These are phyloP conservation scores for Zophobas morio DNA, from an alignment of 1,140 invertebrate species.

Conservation along the genomic window DNA sequence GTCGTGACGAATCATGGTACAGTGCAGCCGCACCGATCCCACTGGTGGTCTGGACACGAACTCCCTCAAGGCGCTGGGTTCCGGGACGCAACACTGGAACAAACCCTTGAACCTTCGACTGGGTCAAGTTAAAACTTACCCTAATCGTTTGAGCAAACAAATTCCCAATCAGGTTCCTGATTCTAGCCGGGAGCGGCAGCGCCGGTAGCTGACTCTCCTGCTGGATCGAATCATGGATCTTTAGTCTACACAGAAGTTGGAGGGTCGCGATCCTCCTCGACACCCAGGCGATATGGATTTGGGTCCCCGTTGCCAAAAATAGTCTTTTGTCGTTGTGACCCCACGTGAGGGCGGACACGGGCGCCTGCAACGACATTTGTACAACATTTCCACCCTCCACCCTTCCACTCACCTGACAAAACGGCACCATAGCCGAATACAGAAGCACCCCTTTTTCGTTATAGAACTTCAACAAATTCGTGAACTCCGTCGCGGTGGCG, in stretches of 20 bases:
- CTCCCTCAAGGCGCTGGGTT: slow-evolving; percentile 86
- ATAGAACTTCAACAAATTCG: slow-evolving; percentile 80
- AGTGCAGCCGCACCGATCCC: slow-evolving; percentile 88
- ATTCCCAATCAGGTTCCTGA: slow-evolving; percentile 87
- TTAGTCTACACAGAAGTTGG: slow-evolving; percentile 88
- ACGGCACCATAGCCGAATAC: slow-evolving; percentile 77
- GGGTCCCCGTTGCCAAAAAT: slow-evolving; percentile 92
- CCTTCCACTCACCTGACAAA: slow-evolving; percentile 73
- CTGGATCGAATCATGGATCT: slow-evolving; percentile 76
- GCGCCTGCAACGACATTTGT: slow-evolving; percentile 72
- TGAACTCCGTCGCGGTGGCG: slow-evolving; percentile 63
- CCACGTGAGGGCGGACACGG: slow-evolving; percentile 95
- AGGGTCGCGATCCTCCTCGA: slow-evolving; percentile 90
- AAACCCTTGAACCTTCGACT: slow-evolving; percentile 27
- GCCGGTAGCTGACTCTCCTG: slow-evolving; percentile 74
- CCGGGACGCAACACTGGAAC: slow-evolving; percentile 93
- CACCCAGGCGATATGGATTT: slow-evolving; percentile 94
- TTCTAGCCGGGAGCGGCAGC: slow-evolving; percentile 87
- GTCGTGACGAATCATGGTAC: slow-evolving; percentile 96
- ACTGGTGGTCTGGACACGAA: slow-evolving; percentile 94
- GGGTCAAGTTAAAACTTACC: slow-evolving; percentile 72
- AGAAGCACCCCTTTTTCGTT: slow-evolving; percentile 75
- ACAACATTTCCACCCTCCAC: background rate
- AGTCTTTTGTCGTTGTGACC: slow-evolving; percentile 96
- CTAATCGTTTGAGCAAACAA: slow-evolving; percentile 96